Conservation (phyloP, 2,888 invertebrate genomes). For the Eumacrocentrus americanus region DNA sequence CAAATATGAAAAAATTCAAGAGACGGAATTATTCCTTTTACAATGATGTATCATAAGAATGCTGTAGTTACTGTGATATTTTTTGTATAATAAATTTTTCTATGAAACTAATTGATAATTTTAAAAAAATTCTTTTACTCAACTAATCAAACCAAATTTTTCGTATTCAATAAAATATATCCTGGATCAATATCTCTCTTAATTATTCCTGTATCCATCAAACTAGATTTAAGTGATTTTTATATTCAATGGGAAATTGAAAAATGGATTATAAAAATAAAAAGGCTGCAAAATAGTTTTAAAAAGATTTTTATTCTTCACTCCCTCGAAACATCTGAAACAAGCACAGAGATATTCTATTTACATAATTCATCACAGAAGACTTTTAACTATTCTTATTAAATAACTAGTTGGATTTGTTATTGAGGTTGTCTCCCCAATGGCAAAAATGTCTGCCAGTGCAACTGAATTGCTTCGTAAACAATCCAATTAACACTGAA, state of each 20-base stretch:
- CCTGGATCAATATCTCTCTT: too few species aligned
- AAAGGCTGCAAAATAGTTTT: neutral
- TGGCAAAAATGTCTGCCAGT: slow-evolving; percentile 53
- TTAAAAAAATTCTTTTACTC: too few species aligned
- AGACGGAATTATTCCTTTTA: slow-evolving; percentile 61
- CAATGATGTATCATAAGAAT: slow-evolving; percentile 34
- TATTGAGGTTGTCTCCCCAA: slow-evolving; percentile 64
- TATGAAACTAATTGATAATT: neutral
- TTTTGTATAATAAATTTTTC: slow-evolving; percentile 7
- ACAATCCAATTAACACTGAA: slow-evolving; percentile 28
- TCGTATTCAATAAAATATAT: too few species aligned
- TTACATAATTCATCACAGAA: neutral
- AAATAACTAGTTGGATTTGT: slow-evolving; percentile 50
- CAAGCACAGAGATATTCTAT: neutral
- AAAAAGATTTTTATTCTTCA: slow-evolving; percentile 11
- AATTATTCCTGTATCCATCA: too few species aligned
- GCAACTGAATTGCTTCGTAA: slow-evolving; percentile 20
- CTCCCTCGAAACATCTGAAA: slow-evolving; percentile 18
- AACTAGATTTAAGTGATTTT: too few species aligned
- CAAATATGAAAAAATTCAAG: slow-evolving; percentile 59
- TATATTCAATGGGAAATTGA: slow-evolving; percentile 8
- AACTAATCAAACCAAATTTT: too few species aligned
- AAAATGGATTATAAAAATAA: slow-evolving; percentile 1
- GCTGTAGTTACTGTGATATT: slow-evolving; percentile 12
- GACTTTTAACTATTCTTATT: neutral